phyloP scores from a whole-genome alignment of 1,140 invertebrate genomes.

The Dryas iulia region DNA sequence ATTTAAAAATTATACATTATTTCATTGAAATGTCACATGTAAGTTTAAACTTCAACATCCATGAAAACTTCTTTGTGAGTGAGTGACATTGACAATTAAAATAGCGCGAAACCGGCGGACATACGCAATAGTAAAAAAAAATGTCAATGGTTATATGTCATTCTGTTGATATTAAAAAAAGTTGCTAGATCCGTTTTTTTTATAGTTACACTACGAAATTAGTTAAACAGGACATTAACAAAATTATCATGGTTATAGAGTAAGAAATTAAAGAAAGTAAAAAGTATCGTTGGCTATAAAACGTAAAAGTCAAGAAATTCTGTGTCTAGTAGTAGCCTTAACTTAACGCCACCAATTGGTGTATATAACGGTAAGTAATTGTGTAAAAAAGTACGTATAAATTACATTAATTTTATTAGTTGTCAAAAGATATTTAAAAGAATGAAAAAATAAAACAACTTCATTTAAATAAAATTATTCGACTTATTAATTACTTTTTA shows the following conservation, averaged over 20 bases:
- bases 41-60: background rate
- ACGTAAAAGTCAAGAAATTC: too few species aligned
- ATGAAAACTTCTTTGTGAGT: background rate
- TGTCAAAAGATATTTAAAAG: too few species aligned
- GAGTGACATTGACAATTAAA: conserved; percentile 18
- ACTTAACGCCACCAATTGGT: too few species aligned
- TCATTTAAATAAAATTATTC: too few species aligned
- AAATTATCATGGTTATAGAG: background rate
- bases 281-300: too few species aligned
- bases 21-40: background rate
- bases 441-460: too few species aligned
- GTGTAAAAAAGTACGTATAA: too few species aligned
- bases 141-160: background rate
- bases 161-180: background rate
- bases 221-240: background rate
- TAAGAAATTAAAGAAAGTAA: too few species aligned
- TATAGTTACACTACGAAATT: background rate
- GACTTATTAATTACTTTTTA: too few species aligned
- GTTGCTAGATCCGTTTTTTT: background rate
- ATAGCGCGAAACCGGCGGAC: conserved; percentile 11
- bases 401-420: too few species aligned
- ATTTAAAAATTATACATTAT: background rate
- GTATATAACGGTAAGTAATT: too few species aligned
- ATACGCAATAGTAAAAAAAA: background rate
- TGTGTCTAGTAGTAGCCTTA: too few species aligned